A percentile compares a stretch with the other conserved stretches of the same genome.
Evolutionary conservation across 2,797 vertebrate genomes (phyloP).

Genomic region (Anisognathus igniventris): DNA sequence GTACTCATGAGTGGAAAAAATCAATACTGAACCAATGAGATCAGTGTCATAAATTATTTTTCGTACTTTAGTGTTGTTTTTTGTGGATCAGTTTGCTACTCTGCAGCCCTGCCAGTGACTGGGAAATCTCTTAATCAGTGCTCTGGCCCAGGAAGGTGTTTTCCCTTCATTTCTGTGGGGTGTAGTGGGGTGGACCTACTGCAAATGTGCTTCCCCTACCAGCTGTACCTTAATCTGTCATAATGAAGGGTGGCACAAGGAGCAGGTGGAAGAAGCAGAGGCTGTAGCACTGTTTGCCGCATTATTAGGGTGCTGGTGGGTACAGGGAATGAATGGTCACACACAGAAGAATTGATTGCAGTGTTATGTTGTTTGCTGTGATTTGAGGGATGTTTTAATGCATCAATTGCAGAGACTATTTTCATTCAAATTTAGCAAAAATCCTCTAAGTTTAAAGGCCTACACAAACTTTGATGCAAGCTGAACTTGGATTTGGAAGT

Average conservation of each 20-base stretch:
- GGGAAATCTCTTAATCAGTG: neutral
- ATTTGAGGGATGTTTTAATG: neutral
- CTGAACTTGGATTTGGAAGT: neutral
- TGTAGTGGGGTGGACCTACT: neutral
- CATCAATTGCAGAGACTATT: neutral
- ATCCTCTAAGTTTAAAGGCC: neutral
- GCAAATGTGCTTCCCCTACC: neutral
- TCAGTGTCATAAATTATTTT: neutral
- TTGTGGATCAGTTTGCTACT: neutral
- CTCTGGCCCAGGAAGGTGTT: neutral
- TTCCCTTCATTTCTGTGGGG: neutral
- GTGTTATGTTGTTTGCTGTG: neutral
- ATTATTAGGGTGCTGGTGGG: fast-evolving
- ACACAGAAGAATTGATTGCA: neutral
- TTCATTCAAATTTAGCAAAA: neutral
- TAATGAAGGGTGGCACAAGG: neutral
- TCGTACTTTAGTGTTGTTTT: neutral
- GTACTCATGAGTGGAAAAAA: neutral
- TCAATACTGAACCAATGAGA: neutral
- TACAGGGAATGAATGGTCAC: neutral
- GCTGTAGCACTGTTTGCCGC: neutral
- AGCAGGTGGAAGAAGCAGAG: neutral
- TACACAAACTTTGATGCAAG: neutral
- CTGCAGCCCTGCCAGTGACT: neutral
- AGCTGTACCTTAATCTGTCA: neutral